These are phyloP conservation scores for Myrmophylax atrothorax DNA, from an alignment of 2,113 vertebrate species.

Conservation along the genomic window DNA sequence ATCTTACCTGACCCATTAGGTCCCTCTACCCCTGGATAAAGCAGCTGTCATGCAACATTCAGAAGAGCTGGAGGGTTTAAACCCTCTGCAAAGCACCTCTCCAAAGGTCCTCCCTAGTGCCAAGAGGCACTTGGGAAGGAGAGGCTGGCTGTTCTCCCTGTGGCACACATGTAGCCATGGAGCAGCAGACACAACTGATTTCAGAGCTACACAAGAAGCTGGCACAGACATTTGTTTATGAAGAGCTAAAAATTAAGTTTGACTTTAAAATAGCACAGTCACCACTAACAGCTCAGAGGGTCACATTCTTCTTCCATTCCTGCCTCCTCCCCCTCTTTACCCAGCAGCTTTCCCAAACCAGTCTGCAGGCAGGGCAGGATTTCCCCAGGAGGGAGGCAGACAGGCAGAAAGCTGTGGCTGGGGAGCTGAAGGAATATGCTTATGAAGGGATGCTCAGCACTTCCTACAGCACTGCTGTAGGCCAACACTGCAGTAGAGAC, in stretches of 20 bases:
- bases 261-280: constrained; percentile 28
- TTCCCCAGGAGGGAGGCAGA: not conserved
- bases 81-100: not conserved
- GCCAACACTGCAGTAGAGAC: not conserved
- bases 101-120: not conserved
- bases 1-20: not conserved
- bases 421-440: not conserved
- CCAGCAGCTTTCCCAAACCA: constrained; percentile 1
- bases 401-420: not conserved
- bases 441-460: not conserved
- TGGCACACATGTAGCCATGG: rapidly evolving
- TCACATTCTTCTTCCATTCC: constrained; percentile 22
- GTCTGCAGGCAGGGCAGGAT: not conserved
- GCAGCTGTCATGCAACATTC: not conserved
- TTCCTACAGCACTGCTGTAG: not conserved
- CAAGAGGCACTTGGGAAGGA: not conserved
- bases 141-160: not conserved
- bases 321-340: not conserved
- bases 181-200: not conserved
- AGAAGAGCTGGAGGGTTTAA: not conserved
- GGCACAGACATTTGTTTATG: constrained; percentile 3
- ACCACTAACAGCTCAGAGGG: not conserved
- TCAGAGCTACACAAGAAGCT: constrained; percentile 17
- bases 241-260: constrained; percentile 33
- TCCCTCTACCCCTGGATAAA: not conserved